Conservation (phyloP, 2,888 invertebrate species). For the Platerodrilus igneus region DNA sequence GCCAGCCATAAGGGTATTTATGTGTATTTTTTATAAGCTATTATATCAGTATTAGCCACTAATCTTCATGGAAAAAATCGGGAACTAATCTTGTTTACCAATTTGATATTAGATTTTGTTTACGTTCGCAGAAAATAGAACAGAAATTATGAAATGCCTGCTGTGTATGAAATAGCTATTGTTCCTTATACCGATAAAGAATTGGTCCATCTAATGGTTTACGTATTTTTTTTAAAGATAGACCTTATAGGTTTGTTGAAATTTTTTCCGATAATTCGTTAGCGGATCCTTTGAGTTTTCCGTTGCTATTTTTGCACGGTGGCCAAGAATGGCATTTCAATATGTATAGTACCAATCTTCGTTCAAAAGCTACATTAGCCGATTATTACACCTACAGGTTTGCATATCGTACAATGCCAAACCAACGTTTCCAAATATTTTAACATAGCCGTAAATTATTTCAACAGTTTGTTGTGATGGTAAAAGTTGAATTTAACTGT, state of each 20-base stretch:
- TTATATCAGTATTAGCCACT: too few species aligned
- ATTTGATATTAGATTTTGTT: too few species aligned
- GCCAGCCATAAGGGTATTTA: too few species aligned
- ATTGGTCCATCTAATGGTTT: neutral
- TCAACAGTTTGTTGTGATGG: slow-evolving; percentile 15
- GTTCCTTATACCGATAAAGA: slow-evolving; percentile 1
- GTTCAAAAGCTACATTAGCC: neutral
- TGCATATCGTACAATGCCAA: too few species aligned
- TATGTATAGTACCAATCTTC: neutral
- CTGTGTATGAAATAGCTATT: slow-evolving; percentile 16
- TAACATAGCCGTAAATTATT: slow-evolving; percentile 14
- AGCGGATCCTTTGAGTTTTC: slow-evolving; percentile 12
- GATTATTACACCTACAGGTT: slow-evolving; percentile 11
- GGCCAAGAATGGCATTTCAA: slow-evolving; percentile 12
- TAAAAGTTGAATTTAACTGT: slow-evolving; percentile 9
- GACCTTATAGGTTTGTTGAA: slow-evolving; percentile 1
- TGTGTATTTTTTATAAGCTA: too few species aligned
- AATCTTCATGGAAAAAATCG: too few species aligned
- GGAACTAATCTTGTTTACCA: too few species aligned
- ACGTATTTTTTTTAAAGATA: neutral
- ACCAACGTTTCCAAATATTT: slow-evolving; percentile 11
- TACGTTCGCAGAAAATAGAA: too few species aligned
- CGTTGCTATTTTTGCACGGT: slow-evolving; percentile 12
- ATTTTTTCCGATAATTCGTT: slow-evolving; percentile 8
- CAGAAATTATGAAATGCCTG: slow-evolving; percentile 22